Conservation (phyloP, 1,140 invertebrate species). For the Atta colombica region DNA sequence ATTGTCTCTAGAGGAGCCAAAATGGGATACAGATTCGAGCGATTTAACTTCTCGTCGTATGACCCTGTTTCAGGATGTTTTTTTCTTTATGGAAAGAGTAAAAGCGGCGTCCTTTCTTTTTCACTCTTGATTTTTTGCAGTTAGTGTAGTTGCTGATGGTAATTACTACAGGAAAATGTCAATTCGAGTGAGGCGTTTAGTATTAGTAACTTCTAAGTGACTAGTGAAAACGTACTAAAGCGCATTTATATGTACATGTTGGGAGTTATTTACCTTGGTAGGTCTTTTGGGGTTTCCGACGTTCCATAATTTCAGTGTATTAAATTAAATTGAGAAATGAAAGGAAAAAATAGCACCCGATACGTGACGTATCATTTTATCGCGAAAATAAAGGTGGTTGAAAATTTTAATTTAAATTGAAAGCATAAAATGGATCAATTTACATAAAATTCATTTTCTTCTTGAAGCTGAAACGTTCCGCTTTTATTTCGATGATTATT, state of each 20-base stretch:
- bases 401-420: slow-evolving; percentile 37
- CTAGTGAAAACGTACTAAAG: slow-evolving; percentile 16
- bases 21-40: not conserved
- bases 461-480: not conserved
- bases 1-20: not conserved
- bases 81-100: not conserved
- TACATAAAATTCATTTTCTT: slow-evolving; percentile 30
- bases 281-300: not conserved
- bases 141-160: not conserved
- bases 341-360: not conserved
- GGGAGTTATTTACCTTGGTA: not conserved
- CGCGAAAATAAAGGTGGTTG: not conserved
- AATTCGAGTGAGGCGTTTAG: slow-evolving; percentile 20
- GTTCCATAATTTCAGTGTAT: slow-evolving; percentile 2
- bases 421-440: slow-evolving; percentile 19
- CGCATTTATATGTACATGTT: not conserved
- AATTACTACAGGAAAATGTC: slow-evolving; percentile 25
- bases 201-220: slow-evolving; percentile 25
- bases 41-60: slow-evolving; percentile 25
- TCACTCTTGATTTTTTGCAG: slow-evolving; percentile 18
- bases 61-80: not conserved
- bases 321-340: not conserved
- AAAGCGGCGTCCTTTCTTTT: not conserved
- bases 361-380: not conserved
- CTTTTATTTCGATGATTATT: slow-evolving; percentile 13